phyloP scores from a whole-genome alignment of 2,113 vertebrate species.

The Globicephala melas region DNA sequence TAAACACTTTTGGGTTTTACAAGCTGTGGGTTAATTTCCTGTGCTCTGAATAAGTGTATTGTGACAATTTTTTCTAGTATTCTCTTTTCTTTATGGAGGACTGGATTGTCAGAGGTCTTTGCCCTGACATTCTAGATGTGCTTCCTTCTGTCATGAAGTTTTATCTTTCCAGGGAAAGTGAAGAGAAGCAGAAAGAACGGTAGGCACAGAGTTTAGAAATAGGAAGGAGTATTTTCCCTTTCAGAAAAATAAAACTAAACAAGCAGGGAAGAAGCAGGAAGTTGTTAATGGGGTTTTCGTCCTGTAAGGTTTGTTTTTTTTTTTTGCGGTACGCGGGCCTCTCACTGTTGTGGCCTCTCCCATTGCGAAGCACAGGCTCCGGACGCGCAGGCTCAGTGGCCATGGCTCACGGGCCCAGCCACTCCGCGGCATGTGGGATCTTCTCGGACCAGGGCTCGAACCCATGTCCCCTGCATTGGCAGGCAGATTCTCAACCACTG shows the following conservation, averaged over 20 bases:
- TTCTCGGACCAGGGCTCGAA: too few species aligned
- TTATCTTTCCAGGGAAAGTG: background rate
- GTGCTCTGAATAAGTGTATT: background rate
- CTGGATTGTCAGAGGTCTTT: background rate
- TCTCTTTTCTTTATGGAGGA: background rate
- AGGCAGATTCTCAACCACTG: too few species aligned
- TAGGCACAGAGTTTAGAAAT: background rate
- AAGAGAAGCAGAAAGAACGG: background rate
- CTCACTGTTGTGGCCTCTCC: too few species aligned
- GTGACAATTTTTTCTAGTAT: background rate
- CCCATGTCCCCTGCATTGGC: too few species aligned
- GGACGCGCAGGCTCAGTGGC: too few species aligned
- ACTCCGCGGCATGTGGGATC: fast-evolving
- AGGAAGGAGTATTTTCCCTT: background rate
- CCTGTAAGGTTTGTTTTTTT: background rate
- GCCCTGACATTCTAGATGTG: background rate
- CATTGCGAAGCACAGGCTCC: too few species aligned
- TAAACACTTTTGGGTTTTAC: background rate
- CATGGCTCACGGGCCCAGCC: too few species aligned
- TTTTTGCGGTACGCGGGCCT: too few species aligned
- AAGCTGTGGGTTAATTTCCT: background rate
- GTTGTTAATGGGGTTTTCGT: too few species aligned
- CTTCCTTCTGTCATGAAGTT: background rate
- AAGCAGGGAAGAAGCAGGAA: background rate
- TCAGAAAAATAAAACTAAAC: background rate